phyloP scores from a whole-genome alignment of 2,797 vertebrate species.

The Rhabdophis nuchalis region DNA sequence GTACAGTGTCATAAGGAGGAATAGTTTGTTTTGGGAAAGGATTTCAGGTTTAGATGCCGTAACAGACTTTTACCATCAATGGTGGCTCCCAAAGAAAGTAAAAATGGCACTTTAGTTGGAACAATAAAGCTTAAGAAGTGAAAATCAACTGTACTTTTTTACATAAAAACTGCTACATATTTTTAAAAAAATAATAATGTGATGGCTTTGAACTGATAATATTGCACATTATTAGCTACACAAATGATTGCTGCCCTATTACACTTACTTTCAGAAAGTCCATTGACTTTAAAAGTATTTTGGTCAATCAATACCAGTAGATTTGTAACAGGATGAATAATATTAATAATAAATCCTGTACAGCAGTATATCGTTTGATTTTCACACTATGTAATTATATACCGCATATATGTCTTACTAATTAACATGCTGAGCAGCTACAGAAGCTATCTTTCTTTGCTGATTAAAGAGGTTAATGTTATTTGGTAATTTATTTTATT shows the following conservation, averaged over 20 bases:
- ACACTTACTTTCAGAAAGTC: background rate
- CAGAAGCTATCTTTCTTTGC: background rate
- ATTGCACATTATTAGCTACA: background rate
- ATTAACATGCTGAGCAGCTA: background rate
- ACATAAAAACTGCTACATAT: background rate
- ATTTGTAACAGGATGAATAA: background rate
- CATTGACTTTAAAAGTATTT: background rate
- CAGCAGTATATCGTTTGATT: background rate
- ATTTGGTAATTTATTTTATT: background rate
- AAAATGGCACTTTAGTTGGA: background rate
- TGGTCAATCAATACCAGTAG: background rate
- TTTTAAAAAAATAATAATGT: background rate
- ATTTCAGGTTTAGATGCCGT: background rate
- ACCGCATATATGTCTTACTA: background rate
- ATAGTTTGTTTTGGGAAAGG: background rate
- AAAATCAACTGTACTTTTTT: background rate
- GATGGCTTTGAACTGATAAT: background rate
- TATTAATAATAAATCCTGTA: background rate
- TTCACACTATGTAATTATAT: background rate
- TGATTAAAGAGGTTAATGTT: background rate
- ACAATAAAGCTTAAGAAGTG: background rate
- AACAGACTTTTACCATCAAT: background rate
- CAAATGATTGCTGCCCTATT: background rate
- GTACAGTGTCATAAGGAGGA: background rate
- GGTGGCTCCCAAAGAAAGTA: background rate